Conservation (phyloP, 2,797 vertebrate genomes). For the Scleropages formosus region DNA sequence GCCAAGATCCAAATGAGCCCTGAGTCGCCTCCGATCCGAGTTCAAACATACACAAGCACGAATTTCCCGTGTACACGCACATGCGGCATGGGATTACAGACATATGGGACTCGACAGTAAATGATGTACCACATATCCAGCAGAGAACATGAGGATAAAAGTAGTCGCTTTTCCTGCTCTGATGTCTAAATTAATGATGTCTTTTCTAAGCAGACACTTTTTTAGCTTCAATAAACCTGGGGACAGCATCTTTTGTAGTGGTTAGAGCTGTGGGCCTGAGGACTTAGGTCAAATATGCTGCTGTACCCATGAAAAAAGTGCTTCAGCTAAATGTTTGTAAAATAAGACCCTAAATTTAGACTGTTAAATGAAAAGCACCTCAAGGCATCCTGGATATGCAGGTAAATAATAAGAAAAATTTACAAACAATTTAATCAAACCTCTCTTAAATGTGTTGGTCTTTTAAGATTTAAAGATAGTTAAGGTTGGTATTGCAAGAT, state of each 20-base stretch:
- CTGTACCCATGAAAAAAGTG: not conserved
- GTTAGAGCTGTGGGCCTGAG: not conserved
- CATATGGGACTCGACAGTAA: conserved; percentile 51
- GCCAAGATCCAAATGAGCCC: conserved; percentile 83
- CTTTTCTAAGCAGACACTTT: conserved; percentile 60
- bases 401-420: not conserved
- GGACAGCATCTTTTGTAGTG: conserved; percentile 32
- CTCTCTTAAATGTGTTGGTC: no score
- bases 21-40: conserved; percentile 73
- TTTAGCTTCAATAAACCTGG: conserved; percentile 64
- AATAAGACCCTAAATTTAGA: not conserved
- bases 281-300: not conserved
- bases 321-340: not conserved
- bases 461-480: not conserved
- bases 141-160: conserved; percentile 69
- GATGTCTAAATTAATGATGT: conserved; percentile 73
- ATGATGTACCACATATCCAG: conserved; percentile 69
- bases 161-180: conserved; percentile 63
- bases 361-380: no score
- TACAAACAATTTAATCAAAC: not conserved
- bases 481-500: no score
- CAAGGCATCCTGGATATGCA: not conserved
- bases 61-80: conserved; percentile 13
- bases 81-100: conserved; percentile 53
- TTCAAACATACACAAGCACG: conserved; percentile 13